phyloP scores from a whole-genome alignment of 2,113 vertebrate genomes.

The Accipiter cooperii region DNA sequence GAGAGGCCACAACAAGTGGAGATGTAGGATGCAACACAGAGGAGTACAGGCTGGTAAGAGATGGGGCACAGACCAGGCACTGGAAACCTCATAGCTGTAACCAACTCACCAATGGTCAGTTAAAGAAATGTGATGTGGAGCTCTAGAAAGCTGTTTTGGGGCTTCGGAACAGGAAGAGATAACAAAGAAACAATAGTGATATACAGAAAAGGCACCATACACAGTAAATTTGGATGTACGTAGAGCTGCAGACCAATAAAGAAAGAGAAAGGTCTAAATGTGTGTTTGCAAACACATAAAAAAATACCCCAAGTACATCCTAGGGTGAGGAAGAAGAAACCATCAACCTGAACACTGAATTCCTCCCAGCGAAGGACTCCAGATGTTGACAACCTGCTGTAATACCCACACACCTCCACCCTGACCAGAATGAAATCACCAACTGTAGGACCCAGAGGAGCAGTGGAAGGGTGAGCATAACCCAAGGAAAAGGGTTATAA shows the following conservation, averaged over 20 bases:
- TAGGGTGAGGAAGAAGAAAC: neutral
- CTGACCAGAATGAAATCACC: neutral
- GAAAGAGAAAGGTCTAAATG: neutral
- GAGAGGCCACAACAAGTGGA: rapidly evolving
- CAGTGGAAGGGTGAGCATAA: neutral
- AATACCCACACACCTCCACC: neutral
- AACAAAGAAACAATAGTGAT: neutral
- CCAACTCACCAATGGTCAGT: too few relatives aligned
- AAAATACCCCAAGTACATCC: neutral
- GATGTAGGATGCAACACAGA: neutral
- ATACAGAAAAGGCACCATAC: neutral
- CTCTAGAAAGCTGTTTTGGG: too few relatives aligned
- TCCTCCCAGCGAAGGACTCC: neutral
- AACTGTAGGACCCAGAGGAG: neutral
- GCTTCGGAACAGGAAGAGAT: too few relatives aligned
- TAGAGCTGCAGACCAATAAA: neutral
- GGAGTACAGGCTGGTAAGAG: neutral
- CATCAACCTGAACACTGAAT: neutral
- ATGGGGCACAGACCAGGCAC: neutral
- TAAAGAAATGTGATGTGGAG: neutral
- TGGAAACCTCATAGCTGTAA: neutral
- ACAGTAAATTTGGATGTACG: too few relatives aligned
- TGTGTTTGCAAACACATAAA: neutral
- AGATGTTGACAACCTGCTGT: neutral
- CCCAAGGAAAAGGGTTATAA: neutral